Conservation (phyloP, 2,888 invertebrate species). For the Rhorus exstirpatorius region DNA sequence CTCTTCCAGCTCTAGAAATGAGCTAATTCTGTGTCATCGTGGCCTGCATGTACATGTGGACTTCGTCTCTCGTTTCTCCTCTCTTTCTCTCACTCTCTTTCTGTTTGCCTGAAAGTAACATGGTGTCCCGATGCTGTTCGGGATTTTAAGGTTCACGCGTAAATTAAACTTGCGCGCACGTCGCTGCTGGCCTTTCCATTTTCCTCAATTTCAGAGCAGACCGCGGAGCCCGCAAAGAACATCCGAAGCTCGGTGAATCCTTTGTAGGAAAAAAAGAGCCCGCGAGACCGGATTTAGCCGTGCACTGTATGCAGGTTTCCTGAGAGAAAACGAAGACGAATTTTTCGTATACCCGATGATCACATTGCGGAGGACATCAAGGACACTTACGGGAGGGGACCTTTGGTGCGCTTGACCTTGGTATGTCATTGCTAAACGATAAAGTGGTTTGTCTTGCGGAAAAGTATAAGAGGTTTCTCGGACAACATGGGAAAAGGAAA, state of each 20-base stretch:
- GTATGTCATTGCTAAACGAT: constrained; percentile 29
- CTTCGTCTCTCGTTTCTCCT: background rate
- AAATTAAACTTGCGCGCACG: constrained; percentile 56
- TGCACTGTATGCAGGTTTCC: background rate
- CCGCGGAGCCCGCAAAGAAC: constrained; percentile 13
- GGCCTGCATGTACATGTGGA: constrained; percentile 21
- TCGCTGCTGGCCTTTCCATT: constrained; percentile 25
- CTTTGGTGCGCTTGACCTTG: constrained; percentile 14
- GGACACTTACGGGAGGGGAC: background rate
- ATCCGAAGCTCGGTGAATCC: constrained; percentile 18
- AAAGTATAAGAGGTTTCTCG: too few relatives aligned
- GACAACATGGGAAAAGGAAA: too few relatives aligned
- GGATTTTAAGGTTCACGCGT: constrained; percentile 54
- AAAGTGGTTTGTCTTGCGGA: too few relatives aligned
- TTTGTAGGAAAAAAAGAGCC: constrained; percentile 9
- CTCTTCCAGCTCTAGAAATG: constrained; percentile 36
- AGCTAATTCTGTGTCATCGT: constrained; percentile 45
- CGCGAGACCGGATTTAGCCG: background rate
- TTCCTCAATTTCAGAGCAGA: constrained; percentile 23
- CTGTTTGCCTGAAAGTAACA: background rate
- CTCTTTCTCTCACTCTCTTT: background rate
- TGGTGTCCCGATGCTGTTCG: constrained; percentile 2
- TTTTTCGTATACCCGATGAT: constrained; percentile 3
- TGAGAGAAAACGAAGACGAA: background rate
- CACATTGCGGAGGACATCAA: background rate